These are phyloP conservation scores for Cephus spinipes DNA, from an alignment of 2,888 invertebrate species.

Conservation along the genomic window DNA sequence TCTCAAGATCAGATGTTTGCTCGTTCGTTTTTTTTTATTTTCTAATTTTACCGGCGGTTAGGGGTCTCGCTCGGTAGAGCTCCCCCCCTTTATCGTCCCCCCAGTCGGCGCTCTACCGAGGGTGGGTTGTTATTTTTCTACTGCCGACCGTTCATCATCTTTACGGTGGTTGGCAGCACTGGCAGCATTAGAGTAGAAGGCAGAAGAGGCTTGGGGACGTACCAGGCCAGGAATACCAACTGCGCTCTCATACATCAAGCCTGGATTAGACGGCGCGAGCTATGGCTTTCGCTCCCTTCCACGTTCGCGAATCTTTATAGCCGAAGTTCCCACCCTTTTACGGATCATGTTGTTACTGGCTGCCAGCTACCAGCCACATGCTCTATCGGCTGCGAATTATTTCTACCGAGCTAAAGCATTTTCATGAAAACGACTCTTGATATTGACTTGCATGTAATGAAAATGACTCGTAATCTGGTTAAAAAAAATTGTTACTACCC, in stretches of 20 bases:
- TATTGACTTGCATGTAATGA: not conserved
- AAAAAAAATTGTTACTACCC: not conserved
- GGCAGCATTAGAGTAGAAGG: constrained; percentile 10
- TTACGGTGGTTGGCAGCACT: constrained; percentile 19
- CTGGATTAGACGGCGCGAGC: constrained; percentile 34
- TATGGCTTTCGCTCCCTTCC: constrained; percentile 16
- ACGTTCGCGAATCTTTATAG: constrained; percentile 1
- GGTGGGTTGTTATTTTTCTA: constrained; percentile 39
- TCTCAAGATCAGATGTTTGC: not conserved
- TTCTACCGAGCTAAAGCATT: not conserved
- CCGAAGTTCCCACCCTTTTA: not conserved
- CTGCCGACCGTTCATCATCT: constrained; percentile 40
- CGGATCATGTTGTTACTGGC: not conserved
- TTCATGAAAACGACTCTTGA: not conserved
- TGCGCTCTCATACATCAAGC: constrained; percentile 30
- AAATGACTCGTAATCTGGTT: not conserved
- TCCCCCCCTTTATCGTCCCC: not conserved
- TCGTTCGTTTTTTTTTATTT: no score
- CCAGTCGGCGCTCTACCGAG: not conserved
- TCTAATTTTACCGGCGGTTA: not conserved
- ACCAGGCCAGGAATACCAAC: constrained; percentile 29
- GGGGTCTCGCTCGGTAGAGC: not conserved
- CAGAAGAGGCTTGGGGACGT: constrained; percentile 14
- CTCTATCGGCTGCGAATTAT: not conserved
- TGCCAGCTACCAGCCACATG: not conserved